Percentiles rank a stretch among this genome's conserved stretches.
These are phyloP conservation scores for Dasypogon diadema DNA, from an alignment of 2,888 invertebrate genomes.

Conservation along the genomic window DNA sequence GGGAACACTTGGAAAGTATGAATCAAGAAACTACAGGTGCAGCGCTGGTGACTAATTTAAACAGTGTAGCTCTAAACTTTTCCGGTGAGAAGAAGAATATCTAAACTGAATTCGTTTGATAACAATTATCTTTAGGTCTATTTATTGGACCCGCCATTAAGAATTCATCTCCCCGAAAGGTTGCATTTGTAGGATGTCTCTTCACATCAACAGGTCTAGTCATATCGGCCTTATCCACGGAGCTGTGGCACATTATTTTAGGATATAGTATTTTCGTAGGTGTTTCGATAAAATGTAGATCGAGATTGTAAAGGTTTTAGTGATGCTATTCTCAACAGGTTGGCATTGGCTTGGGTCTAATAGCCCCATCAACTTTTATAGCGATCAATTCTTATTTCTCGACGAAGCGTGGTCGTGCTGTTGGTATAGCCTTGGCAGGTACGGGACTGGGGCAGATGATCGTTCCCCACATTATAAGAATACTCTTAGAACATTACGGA, in stretches of 20 bases:
- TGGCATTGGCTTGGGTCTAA: constrained; percentile 76
- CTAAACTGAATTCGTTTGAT: no score
- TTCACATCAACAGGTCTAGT: constrained; percentile 71
- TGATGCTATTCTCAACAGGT: constrained; percentile 67
- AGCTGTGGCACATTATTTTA: constrained; percentile 71
- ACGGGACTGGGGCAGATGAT: constrained; percentile 81
- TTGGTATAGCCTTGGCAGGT: constrained; percentile 80
- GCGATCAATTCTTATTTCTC: constrained; percentile 80
- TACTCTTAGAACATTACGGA: constrained; percentile 75
- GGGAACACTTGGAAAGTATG: constrained; percentile 74
- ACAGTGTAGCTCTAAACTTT: constrained; percentile 75
- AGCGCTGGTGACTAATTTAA: constrained; percentile 77
- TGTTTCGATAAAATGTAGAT: constrained; percentile 58
- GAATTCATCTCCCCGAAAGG: constrained; percentile 70
- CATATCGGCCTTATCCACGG: constrained; percentile 70
- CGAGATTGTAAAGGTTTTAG: constrained; percentile 17
- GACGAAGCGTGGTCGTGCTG: constrained; percentile 77
- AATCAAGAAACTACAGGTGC: constrained; percentile 76
- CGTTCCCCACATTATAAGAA: constrained; percentile 78
- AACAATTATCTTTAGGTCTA: constrained; percentile 69
- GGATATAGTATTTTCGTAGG: constrained; percentile 72
- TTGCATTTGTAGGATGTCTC: constrained; percentile 71
- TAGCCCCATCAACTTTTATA: constrained; percentile 79
- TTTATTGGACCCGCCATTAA: constrained; percentile 78
- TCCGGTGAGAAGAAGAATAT: constrained; percentile 63